Evolutionary conservation across 2,888 invertebrate genomes (phyloP).

Genomic region (Andrena bicolor): DNA sequence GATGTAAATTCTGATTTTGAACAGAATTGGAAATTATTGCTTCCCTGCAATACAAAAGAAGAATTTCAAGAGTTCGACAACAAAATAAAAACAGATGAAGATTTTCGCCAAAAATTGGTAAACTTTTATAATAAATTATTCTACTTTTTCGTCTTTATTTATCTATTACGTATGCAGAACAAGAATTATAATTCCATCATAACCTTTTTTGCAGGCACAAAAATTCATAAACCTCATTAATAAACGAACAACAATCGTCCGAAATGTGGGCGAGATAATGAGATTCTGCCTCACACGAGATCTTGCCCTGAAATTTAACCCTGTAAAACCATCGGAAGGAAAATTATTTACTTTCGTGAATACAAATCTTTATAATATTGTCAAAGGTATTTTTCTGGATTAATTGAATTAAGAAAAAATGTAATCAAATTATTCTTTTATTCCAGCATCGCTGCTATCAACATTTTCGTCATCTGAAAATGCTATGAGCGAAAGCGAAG

Average conservation of each 20-base stretch:
- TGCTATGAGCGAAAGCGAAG: too few species aligned
- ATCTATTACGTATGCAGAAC: not conserved
- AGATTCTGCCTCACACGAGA: slow-evolving; percentile 1
- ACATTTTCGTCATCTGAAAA: too few species aligned
- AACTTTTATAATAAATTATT: not conserved
- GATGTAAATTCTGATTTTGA: slow-evolving; percentile 18
- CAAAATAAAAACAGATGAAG: slow-evolving; percentile 10
- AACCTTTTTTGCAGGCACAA: too few species aligned
- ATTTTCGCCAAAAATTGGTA: slow-evolving; percentile 18
- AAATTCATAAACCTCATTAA: not conserved
- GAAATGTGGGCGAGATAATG: slow-evolving; percentile 7
- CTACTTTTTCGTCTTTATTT: not conserved
- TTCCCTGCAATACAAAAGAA: slow-evolving; percentile 10
- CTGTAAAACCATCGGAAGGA: slow-evolving; percentile 8
- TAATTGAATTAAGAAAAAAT: slow-evolving; percentile 19
- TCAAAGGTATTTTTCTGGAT: slow-evolving; percentile 9
- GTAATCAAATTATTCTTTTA: slow-evolving; percentile 1
- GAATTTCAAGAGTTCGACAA: slow-evolving; percentile 13
- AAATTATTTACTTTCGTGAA: not conserved
- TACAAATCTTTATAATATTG: slow-evolving; percentile 19
- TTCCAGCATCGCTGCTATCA: slow-evolving; percentile 9
- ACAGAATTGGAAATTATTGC: slow-evolving; percentile 7
- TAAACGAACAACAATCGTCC: not conserved
- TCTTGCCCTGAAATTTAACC: slow-evolving; percentile 19
- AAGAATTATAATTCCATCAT: not conserved